Conservation (phyloP, 2,113 vertebrate species). For the Carassius carassius region DNA sequence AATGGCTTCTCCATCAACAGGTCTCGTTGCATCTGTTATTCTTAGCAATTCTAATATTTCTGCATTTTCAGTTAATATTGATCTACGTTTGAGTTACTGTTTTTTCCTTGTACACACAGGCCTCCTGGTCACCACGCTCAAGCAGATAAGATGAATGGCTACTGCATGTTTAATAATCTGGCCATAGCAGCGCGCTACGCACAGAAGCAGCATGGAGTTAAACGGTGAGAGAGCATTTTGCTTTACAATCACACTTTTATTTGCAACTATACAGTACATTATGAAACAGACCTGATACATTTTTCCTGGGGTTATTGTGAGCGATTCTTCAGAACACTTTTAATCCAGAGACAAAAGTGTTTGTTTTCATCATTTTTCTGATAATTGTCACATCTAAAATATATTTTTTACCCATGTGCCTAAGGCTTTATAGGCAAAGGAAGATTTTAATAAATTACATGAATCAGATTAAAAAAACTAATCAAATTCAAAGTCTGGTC, state of each 20-base stretch:
- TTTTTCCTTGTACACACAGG: constrained; percentile 62
- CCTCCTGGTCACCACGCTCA: constrained; percentile 90
- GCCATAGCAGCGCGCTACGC: constrained; percentile 85
- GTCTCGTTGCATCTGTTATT: constrained; percentile 60
- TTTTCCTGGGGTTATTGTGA: no score
- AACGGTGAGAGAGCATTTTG: constrained; percentile 67
- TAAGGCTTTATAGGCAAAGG: no score
- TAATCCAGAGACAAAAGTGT: neutral
- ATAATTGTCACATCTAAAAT: no score
- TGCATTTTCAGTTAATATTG: neutral
- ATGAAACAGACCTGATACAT: neutral
- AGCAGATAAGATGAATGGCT: constrained; percentile 75
- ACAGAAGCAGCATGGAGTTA: constrained; percentile 69
- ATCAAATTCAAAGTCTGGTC: neutral
- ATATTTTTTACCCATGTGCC: neutral
- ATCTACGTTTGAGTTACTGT: neutral
- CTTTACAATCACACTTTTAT: neutral
- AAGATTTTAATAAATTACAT: neutral
- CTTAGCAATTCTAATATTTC: no score
- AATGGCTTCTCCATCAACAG: constrained; percentile 86
- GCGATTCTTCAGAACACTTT: neutral
- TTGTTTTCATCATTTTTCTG: neutral
- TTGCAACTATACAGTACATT: neutral
- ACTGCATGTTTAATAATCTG: constrained; percentile 84
- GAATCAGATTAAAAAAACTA: neutral